These are phyloP conservation scores for Tigriopus californicus DNA, from an alignment of 2,888 invertebrate species.

Conservation along the genomic window DNA sequence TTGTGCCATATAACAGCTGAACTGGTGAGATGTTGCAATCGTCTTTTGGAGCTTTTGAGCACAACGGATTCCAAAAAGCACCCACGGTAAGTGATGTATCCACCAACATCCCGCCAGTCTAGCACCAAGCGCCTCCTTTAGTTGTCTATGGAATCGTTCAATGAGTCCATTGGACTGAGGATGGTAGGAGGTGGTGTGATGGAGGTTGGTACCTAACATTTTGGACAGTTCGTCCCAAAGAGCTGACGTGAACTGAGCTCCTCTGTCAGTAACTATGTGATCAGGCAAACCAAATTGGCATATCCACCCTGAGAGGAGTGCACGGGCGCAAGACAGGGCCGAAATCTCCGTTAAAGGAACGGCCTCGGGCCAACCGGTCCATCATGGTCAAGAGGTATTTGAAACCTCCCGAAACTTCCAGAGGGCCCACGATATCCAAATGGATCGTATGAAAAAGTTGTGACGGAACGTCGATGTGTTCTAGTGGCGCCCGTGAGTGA, in stretches of 20 bases:
- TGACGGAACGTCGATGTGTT: background rate
- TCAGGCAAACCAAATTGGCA: slow-evolving; percentile 18
- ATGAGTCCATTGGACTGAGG: slow-evolving; percentile 19
- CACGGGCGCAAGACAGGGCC: slow-evolving; percentile 13
- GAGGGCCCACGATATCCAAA: background rate
- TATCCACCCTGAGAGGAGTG: slow-evolving; percentile 18
- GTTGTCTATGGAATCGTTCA: slow-evolving; percentile 18
- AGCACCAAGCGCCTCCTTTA: background rate
- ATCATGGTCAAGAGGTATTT: background rate
- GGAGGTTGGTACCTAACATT: slow-evolving; percentile 16
- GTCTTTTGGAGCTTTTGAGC: too few relatives aligned
- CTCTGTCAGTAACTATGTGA: slow-evolving; percentile 18
- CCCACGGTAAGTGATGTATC: background rate
- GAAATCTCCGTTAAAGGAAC: slow-evolving; percentile 17
- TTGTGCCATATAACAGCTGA: too few relatives aligned
- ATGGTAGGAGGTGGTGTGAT: slow-evolving; percentile 19
- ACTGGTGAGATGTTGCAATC: too few relatives aligned
- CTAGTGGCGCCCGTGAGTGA: too few relatives aligned
- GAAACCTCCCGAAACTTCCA: background rate
- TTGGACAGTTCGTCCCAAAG: slow-evolving; percentile 15
- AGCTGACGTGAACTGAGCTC: slow-evolving; percentile 17
- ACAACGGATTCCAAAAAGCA: background rate
- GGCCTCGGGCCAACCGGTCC: background rate
- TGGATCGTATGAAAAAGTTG: background rate
- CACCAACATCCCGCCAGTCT: background rate